Evolutionary conservation across 35 echinoderm and acorn worm species (phyloP), one percentile per base, ranked within the genome.

Genomic region (Hemicentrotus pulcherrimus): DNA sequence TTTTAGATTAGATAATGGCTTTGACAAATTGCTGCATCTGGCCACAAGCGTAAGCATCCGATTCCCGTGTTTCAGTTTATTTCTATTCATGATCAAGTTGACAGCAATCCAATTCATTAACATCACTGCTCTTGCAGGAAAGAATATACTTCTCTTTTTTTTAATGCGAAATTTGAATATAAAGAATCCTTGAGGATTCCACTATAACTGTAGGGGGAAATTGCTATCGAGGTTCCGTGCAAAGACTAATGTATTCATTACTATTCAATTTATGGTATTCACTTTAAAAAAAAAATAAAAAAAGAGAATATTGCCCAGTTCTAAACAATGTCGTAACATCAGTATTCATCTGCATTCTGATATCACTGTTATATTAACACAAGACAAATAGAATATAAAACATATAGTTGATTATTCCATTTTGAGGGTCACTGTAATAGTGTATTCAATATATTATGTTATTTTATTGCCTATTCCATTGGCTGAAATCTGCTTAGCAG

Each of bases 1-100:
- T 78, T 28, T 78, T 78, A 78, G 65, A 78, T 28, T 78, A 78
- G 22, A 22, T 78, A 78, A 78, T 78, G 65, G 65, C 22, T 78
- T 78, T 78, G 19, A 78, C 65, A 28, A 78, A 78, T 78, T 78
- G 65, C 65, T 78, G 65, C 65, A 78, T 78, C 65, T 78, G 65
- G 65, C 65, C 65, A n/a, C 65, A 78, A 24, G 65, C 65, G 2
- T 24, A 22, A 78, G 19, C 24, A 22, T n/a, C 22, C 19, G 4
- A 78, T 28, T 78, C 19, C n/a, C 65, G 24, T 78, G 65, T n/a
- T 28, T 78, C 65, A 78, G 19, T 78, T n/a, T 78, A 22, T 59
- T 41, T 41, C 2, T 16, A 59, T 78, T 28, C 0, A n/a, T 71
- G 16, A 4, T 28, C 16, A 24, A 24, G 18, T 71, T 12, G 24